Conservation (phyloP, 2,888 invertebrate genomes). For the Drosophila limbata region DNA sequence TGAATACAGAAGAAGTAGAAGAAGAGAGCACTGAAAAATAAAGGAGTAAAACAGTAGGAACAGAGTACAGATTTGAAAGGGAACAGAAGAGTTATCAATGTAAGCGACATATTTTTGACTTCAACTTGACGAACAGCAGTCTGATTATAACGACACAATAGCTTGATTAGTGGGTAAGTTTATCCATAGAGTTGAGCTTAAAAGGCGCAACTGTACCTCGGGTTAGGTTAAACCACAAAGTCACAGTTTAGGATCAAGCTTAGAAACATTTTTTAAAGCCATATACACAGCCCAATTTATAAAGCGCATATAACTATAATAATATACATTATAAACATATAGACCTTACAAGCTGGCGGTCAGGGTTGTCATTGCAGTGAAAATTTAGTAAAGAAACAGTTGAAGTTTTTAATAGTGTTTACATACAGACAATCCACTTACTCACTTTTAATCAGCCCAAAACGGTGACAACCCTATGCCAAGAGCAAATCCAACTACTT, state of each 20-base stretch:
- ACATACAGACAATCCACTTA: slow-evolving; percentile 3
- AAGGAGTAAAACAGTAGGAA: slow-evolving; percentile 7
- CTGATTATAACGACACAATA: slow-evolving; percentile 60
- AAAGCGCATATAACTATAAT: slow-evolving; percentile 43
- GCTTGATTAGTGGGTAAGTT: slow-evolving; percentile 56
- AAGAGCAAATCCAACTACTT: slow-evolving; percentile 22
- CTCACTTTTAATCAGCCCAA: slow-evolving; percentile 84
- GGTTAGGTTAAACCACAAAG: slow-evolving; percentile 30
- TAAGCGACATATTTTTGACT: slow-evolving; percentile 56
- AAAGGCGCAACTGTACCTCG: slow-evolving; percentile 44
- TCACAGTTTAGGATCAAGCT: slow-evolving; percentile 30
- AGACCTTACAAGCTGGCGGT: slow-evolving; percentile 36
- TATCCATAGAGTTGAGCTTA: slow-evolving; percentile 50
- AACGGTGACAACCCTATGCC: slow-evolving; percentile 15
- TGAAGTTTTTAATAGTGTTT: not conserved
- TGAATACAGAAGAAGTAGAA: slow-evolving; percentile 4
- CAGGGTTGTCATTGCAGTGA: slow-evolving; percentile 33
- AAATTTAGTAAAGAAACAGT: not conserved
- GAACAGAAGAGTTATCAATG: slow-evolving; percentile 29
- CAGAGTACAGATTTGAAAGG: slow-evolving; percentile 13
- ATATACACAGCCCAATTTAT: slow-evolving; percentile 50
- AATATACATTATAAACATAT: slow-evolving; percentile 37
- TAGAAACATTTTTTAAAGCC: slow-evolving; percentile 62
- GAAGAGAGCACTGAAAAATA: slow-evolving; percentile 10
- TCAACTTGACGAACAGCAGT: slow-evolving; percentile 48